Evolutionary conservation across 2,888 invertebrate species (phyloP).

Genomic region (Rhagonycha fulva): DNA sequence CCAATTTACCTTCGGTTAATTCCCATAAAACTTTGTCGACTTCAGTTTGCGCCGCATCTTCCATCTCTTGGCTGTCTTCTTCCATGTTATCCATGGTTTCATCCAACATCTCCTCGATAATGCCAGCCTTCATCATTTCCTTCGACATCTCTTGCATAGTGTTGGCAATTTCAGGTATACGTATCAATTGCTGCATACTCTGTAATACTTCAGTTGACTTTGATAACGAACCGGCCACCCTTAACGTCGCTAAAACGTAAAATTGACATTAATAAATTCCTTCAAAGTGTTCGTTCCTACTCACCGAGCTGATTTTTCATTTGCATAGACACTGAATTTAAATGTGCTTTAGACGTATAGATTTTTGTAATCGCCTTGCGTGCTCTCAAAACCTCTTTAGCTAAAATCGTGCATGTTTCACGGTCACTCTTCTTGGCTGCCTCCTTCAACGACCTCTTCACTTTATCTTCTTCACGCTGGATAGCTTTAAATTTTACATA

Average conservation of each 20-base stretch:
- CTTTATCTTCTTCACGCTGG: constrained; percentile 96
- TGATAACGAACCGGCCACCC: constrained; percentile 89
- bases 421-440: constrained; percentile 94
- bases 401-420: constrained; percentile 90
- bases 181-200: constrained; percentile 91
- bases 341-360: constrained; percentile 94
- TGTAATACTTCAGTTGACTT: constrained; percentile 99
- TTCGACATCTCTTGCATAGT: constrained; percentile 98
- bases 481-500: constrained; percentile 67
- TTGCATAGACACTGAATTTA: constrained; percentile 94
- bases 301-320: constrained; percentile 97
- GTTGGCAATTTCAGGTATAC: constrained; percentile 90
- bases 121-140: constrained; percentile 99
- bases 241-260: constrained; percentile 75
- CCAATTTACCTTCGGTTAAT: constrained; percentile 87
- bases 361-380: constrained; percentile 89
- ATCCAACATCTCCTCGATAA: constrained; percentile 98
- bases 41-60: constrained; percentile 93
- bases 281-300: constrained; percentile 28
- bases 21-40: constrained; percentile 76
- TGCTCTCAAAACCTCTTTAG: constrained; percentile 89
- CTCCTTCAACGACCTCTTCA: constrained; percentile 90
- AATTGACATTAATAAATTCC: not conserved
- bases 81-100: constrained; percentile 94
- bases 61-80: constrained; percentile 93